These are phyloP conservation scores for Rhamphomyia laevipes DNA, from an alignment of 2,888 invertebrate genomes.

Conservation along the genomic window DNA sequence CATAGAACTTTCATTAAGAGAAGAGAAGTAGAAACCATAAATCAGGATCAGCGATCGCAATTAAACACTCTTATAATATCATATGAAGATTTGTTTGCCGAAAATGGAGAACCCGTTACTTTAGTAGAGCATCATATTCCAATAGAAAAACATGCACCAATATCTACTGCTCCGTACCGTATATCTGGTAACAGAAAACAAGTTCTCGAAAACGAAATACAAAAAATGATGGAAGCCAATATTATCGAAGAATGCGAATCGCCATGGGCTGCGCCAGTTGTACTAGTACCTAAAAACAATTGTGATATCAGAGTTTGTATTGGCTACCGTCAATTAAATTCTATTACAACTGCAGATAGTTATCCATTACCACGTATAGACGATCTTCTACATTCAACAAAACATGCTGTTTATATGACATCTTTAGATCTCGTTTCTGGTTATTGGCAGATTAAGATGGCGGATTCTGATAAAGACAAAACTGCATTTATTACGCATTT, in stretches of 20 bases:
- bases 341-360: slow-evolving; percentile 20
- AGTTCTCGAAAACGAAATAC: slow-evolving; percentile 4
- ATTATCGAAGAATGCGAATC: slow-evolving; percentile 15
- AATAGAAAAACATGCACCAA: slow-evolving; percentile 20
- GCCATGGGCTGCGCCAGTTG: slow-evolving; percentile 14
- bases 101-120: neutral
- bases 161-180: slow-evolving; percentile 24
- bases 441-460: slow-evolving; percentile 27
- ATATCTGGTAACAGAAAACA: slow-evolving; percentile 11
- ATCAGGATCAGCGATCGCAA: neutral
- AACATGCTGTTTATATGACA: slow-evolving; percentile 21
- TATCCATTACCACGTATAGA: slow-evolving; percentile 34
- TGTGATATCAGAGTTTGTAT: slow-evolving; percentile 18
- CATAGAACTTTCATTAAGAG: neutral
- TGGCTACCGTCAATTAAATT: slow-evolving; percentile 23
- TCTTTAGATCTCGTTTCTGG: slow-evolving; percentile 28
- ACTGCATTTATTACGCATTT: slow-evolving; percentile 27
- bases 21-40: neutral
- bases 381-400: slow-evolving; percentile 27
- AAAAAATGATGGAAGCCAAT: slow-evolving; percentile 9
- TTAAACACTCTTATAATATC: neutral
- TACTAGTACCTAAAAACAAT: slow-evolving; percentile 18
- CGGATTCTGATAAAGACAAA: slow-evolving; percentile 21
- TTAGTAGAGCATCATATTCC: slow-evolving; percentile 18
- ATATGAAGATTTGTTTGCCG: slow-evolving; percentile 1